Conservation (phyloP, 1,140 invertebrate genomes). For the Magallana ariakensis region DNA sequence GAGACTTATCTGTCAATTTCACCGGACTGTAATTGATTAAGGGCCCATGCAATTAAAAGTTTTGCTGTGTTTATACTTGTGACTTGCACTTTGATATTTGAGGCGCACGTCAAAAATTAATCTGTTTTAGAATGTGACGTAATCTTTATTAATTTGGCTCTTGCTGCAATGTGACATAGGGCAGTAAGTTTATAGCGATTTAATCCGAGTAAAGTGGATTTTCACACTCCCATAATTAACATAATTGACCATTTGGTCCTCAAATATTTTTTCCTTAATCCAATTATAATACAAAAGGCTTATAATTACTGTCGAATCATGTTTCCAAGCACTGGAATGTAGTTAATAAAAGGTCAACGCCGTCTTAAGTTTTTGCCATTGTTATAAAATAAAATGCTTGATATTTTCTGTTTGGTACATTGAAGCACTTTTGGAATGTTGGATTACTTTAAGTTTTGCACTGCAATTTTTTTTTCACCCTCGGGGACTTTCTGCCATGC, state of each 20-base stretch:
- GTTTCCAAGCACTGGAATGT: background rate
- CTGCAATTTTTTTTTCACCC: background rate
- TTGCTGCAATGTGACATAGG: background rate
- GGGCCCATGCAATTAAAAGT: background rate
- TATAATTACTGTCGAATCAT: background rate
- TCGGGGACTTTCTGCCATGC: background rate
- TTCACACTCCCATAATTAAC: background rate
- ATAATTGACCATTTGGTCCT: background rate
- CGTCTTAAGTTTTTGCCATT: background rate
- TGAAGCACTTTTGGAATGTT: constrained; percentile 8
- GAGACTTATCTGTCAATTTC: background rate
- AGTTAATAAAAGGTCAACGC: background rate
- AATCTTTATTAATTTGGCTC: no score
- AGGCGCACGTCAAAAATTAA: no score
- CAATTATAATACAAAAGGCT: constrained; percentile 9
- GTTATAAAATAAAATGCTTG: background rate
- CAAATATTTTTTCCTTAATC: background rate
- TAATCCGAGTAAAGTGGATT: background rate
- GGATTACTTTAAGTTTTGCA: background rate
- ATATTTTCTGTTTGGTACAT: background rate
- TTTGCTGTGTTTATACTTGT: background rate
- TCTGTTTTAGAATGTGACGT: no score
- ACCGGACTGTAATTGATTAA: background rate
- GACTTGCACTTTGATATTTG: no score
- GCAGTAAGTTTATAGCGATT: background rate